phyloP scores from a whole-genome alignment of 1,140 invertebrate genomes.

The Neodiprion pinetum region DNA sequence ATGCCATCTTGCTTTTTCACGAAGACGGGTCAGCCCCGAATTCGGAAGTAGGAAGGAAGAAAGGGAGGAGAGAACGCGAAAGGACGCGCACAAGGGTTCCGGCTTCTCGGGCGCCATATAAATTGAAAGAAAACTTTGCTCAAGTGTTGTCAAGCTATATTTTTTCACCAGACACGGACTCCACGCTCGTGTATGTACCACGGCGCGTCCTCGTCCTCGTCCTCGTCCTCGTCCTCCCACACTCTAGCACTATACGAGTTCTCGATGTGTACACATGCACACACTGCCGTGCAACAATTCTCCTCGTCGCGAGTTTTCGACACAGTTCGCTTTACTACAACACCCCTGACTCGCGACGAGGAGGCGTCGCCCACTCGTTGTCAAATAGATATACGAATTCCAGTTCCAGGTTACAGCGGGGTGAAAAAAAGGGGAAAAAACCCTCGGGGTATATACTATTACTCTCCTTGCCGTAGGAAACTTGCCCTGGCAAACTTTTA shows the following conservation, averaged over 20 bases:
- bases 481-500: too few relatives aligned
- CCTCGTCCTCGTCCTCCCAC: too few relatives aligned
- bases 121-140: constrained; percentile 5
- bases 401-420: too few relatives aligned
- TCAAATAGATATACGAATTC: too few relatives aligned
- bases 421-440: too few relatives aligned
- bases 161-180: not conserved
- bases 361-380: too few relatives aligned
- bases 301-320: too few relatives aligned
- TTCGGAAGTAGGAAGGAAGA: not conserved
- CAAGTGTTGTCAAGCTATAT: not conserved
- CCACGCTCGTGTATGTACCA: not conserved
- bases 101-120: not conserved
- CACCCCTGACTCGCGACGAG: not conserved
- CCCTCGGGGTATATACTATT: too few relatives aligned
- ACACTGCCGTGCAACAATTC: too few relatives aligned
- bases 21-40: not conserved
- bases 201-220: not conserved
- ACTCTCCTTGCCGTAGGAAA: too few relatives aligned
- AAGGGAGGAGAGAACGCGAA: not conserved
- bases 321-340: not conserved
- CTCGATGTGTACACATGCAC: too few relatives aligned
- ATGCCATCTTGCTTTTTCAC: not conserved
- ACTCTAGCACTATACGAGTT: too few relatives aligned
- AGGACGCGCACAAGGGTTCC: not conserved